A percentile compares a stretch with the other conserved stretches of the same genome.
phyloP scores from a whole-genome alignment of 2,888 invertebrate genomes.

The Lamellibrachia columna region DNA sequence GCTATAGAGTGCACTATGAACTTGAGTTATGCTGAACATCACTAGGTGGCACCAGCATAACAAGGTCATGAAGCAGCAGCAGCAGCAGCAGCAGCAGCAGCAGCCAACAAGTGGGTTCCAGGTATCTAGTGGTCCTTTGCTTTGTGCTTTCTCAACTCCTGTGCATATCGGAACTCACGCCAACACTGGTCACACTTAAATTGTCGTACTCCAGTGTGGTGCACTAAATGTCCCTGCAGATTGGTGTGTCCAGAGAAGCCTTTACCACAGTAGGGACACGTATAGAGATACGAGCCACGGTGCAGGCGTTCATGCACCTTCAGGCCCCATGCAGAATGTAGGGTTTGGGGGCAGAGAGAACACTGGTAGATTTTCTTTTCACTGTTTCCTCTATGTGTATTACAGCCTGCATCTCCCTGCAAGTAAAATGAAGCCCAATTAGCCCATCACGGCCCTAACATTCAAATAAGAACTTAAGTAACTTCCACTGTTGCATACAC shows the following conservation, averaged over 20 bases:
- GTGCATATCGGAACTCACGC: conserved; percentile 3
- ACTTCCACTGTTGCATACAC: background rate
- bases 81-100: background rate
- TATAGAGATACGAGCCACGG: conserved; percentile 29
- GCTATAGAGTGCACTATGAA: conserved; percentile 6
- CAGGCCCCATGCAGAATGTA: conserved; percentile 20
- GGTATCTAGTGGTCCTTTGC: conserved; percentile 7
- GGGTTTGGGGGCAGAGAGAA: background rate
- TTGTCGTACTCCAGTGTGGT: background rate
- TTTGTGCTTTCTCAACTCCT: conserved; percentile 12
- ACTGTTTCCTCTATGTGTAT: background rate
- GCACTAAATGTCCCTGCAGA: conserved; percentile 16
- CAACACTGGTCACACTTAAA: conserved; percentile 12
- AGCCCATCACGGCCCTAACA: background rate
- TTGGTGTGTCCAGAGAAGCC: conserved; percentile 27
- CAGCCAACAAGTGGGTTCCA: background rate
- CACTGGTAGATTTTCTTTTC: conserved; percentile 5
- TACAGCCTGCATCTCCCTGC: conserved; percentile 6
- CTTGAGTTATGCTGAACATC: conserved; percentile 6
- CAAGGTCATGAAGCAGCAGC: background rate
- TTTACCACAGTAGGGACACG: conserved; percentile 29
- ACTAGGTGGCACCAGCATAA: background rate
- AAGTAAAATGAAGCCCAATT: conserved; percentile 4
- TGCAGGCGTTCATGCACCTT: conserved; percentile 27
- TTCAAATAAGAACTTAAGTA: background rate